Evolutionary conservation across 2,113 vertebrate genomes (phyloP).

Genomic region (Etheostoma cragini): DNA sequence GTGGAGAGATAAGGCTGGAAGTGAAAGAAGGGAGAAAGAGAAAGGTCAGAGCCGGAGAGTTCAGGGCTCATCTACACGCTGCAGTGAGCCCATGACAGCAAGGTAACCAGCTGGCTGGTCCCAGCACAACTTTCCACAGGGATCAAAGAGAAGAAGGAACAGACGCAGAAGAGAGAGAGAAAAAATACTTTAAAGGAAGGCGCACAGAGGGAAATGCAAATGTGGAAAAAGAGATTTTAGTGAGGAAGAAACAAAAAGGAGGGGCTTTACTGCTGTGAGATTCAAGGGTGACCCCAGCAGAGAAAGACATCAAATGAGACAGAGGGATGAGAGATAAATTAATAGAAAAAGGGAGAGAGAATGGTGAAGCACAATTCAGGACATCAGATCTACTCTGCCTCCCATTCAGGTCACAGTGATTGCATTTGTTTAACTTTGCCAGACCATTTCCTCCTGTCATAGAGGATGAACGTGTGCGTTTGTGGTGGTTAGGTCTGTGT

Average conservation of each 20-base stretch:
- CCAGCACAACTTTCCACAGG: constrained; percentile 29
- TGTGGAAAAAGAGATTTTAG: constrained; percentile 15
- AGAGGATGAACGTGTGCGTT: background rate
- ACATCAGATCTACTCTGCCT: constrained; percentile 34
- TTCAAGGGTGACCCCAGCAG: constrained; percentile 42
- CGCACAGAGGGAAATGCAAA: constrained; percentile 42
- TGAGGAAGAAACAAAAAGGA: constrained; percentile 27
- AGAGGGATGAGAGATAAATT: constrained; percentile 44
- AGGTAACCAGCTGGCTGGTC: constrained; percentile 35
- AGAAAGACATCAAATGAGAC: constrained; percentile 54
- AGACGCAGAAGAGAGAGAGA: constrained; percentile 13
- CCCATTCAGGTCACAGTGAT: constrained; percentile 52
- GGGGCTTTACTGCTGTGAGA: constrained; percentile 1
- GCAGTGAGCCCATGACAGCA: constrained; percentile 29
- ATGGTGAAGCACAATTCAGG: constrained; percentile 42
- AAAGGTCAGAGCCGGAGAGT: constrained; percentile 45
- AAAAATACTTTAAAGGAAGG: constrained; percentile 34
- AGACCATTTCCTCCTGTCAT: constrained; percentile 43
- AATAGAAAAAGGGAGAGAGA: constrained; percentile 50
- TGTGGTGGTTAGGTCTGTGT: constrained; percentile 1
- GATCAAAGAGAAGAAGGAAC: constrained; percentile 46
- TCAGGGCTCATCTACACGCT: constrained; percentile 57
- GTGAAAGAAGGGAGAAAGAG: constrained; percentile 24
- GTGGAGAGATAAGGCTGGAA: constrained; percentile 57
- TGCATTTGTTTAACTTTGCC: constrained; percentile 63